These are phyloP conservation scores for Calameuta pallipes DNA, from an alignment of 2,888 invertebrate species.

Conservation along the genomic window DNA sequence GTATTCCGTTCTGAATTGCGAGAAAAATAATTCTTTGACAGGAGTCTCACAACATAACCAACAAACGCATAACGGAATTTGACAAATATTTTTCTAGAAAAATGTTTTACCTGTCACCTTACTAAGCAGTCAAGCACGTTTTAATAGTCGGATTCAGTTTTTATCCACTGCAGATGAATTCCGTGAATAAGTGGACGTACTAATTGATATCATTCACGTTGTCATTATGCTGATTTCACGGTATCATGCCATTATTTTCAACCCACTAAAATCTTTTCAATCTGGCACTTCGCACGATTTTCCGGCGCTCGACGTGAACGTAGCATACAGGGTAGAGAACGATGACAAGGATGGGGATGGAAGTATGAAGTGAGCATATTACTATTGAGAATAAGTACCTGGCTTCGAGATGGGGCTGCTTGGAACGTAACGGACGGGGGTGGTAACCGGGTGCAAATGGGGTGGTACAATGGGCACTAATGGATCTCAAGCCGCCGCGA, in stretches of 20 bases:
- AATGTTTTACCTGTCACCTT: neutral
- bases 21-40: neutral
- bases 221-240: neutral
- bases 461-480: conserved; percentile 66
- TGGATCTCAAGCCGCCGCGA: conserved; percentile 66
- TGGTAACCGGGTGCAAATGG: conserved; percentile 61
- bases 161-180: neutral
- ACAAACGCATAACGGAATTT: neutral
- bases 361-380: conserved; percentile 66
- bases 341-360: conserved; percentile 39
- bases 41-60: neutral
- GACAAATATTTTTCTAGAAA: neutral
- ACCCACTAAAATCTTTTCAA: conserved; percentile 2
- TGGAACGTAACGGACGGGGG: conserved; percentile 45
- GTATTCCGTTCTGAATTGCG: neutral
- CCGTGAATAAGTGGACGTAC: conserved; percentile 47
- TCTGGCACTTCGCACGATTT: conserved; percentile 1
- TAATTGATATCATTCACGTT: conserved; percentile 62
- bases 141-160: neutral
- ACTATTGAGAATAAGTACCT: conserved; percentile 67
- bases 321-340: conserved; percentile 17
- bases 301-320: neutral
- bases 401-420: conserved; percentile 60
- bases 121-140: neutral
- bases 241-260: neutral